Conservation (phyloP, 2,888 invertebrate species). For the Lasioglossum zephyrum region DNA sequence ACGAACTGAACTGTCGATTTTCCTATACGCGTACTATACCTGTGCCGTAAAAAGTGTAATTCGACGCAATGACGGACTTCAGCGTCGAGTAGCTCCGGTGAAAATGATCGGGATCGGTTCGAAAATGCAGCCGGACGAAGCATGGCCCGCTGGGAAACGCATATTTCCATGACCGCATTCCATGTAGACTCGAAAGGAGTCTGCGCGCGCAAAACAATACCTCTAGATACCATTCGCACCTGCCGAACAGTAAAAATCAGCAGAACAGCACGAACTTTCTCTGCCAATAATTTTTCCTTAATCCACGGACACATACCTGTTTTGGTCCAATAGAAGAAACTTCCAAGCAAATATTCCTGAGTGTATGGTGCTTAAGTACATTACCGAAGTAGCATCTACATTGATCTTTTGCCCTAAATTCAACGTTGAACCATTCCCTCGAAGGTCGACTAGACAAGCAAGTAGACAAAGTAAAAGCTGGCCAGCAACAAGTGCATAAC, state of each 20-base stretch:
- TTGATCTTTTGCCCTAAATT: neutral
- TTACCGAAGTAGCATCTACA: neutral
- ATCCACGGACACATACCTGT: neutral
- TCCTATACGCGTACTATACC: no score
- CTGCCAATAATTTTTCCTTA: neutral
- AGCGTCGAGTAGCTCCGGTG: conserved; percentile 56
- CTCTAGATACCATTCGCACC: neutral
- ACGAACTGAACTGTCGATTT: no score
- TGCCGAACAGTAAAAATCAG: neutral
- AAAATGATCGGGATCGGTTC: conserved; percentile 50
- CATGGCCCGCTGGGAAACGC: neutral
- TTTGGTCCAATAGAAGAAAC: neutral
- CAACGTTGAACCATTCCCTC: neutral
- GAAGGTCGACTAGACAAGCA: conserved; percentile 52
- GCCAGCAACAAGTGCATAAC: conserved; percentile 71
- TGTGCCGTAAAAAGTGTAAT: conserved; percentile 68
- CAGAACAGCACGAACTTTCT: neutral
- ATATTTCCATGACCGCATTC: neutral
- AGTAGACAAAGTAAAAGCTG: conserved; percentile 48
- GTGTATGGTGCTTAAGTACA: neutral
- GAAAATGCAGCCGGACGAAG: conserved; percentile 37
- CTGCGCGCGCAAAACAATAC: conserved; percentile 23
- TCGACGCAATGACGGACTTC: conserved; percentile 62
- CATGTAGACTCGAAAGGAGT: neutral
- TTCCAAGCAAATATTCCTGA: neutral